Evolutionary conservation across 2,113 vertebrate genomes (phyloP).

Genomic region (Hemibagrus wyckioides): DNA sequence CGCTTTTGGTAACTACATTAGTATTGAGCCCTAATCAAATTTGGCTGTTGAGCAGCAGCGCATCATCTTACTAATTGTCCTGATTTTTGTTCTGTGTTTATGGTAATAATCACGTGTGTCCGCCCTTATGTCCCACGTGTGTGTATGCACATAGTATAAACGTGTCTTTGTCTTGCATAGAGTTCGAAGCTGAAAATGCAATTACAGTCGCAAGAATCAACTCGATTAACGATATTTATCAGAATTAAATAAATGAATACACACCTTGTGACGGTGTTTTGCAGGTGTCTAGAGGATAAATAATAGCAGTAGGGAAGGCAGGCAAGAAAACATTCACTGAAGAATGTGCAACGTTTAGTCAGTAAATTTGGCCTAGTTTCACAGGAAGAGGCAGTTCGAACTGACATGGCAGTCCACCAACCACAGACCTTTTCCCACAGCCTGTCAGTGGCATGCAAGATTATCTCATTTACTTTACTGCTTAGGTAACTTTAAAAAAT

Average conservation of each 20-base stretch:
- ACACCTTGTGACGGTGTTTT: background rate
- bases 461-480: background rate
- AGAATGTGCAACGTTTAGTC: background rate
- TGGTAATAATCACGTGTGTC: conserved; percentile 41
- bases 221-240: background rate
- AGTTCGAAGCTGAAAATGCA: background rate
- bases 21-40: conserved; percentile 68
- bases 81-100: conserved; percentile 61
- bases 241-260: no score
- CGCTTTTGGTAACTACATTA: conserved; percentile 67
- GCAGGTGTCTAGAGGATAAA: background rate
- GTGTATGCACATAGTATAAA: background rate
- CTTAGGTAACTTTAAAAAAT: background rate
- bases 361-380: background rate
- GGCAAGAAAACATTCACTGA: background rate
- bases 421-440: background rate
- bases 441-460: background rate
- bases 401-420: background rate
- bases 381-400: background rate
- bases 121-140: background rate
- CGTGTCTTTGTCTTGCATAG: background rate
- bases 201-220: background rate
- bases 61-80: conserved; percentile 74
- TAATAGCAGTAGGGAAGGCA: background rate
- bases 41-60: conserved; percentile 67